Evolutionary conservation across 2,888 invertebrate species (phyloP).

Genomic region (Hemicrepidius hirtus): DNA sequence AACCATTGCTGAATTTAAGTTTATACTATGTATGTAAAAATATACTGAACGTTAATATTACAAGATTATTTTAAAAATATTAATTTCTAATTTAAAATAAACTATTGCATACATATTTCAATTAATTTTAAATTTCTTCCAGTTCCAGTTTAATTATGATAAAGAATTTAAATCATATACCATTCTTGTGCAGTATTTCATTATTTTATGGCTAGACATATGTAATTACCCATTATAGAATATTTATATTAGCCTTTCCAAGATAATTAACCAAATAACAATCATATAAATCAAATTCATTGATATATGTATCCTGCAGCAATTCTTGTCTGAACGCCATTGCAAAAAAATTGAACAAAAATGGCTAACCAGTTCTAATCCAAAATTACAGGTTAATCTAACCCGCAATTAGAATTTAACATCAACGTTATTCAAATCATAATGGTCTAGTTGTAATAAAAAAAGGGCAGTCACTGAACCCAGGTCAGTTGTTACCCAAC

Average conservation of each 20-base stretch:
- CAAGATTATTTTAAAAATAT: too few relatives aligned
- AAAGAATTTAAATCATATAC: neutral
- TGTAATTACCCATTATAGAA: neutral
- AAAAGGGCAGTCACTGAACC: slow-evolving; percentile 9
- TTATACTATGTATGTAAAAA: too few relatives aligned
- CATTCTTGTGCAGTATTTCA: neutral
- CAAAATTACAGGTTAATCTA: slow-evolving; percentile 12
- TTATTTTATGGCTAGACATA: slow-evolving; percentile 1
- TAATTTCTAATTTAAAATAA: too few relatives aligned
- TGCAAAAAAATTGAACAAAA: neutral
- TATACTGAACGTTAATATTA: too few relatives aligned
- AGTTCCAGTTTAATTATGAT: too few relatives aligned
- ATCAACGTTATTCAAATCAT: slow-evolving; percentile 15
- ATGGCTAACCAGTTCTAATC: neutral
- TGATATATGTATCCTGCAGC: slow-evolving; percentile 4
- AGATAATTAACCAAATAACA: slow-evolving; percentile 1
- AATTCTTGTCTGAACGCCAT: neutral
- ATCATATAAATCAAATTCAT: slow-evolving; percentile 1
- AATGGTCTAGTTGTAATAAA: neutral
- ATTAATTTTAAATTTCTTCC: neutral
- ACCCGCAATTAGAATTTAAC: slow-evolving; percentile 17
- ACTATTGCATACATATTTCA: neutral
- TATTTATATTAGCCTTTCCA: neutral
- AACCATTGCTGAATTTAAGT: too few relatives aligned
- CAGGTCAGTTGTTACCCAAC: neutral